A percentile compares a stretch with the other conserved stretches of the same genome.
These are phyloP conservation scores for Arizona elegans DNA, from an alignment of 2,113 vertebrate species.

Conservation along the genomic window DNA sequence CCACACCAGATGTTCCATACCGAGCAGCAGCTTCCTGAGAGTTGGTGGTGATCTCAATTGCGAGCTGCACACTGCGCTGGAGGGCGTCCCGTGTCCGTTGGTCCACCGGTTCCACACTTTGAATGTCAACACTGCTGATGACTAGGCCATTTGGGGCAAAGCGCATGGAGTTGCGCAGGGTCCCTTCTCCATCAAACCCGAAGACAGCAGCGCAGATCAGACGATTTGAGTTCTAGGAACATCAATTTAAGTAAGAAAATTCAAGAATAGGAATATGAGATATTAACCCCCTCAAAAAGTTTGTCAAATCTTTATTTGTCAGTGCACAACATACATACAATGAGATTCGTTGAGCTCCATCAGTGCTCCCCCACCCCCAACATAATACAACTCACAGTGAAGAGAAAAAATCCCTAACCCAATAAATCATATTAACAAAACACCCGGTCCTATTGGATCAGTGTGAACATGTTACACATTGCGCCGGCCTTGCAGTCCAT, in stretches of 20 bases:
- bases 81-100: slow-evolving; percentile 85
- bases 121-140: slow-evolving; percentile 89
- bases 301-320: no score
- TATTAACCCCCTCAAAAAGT: background rate
- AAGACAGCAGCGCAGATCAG: slow-evolving; percentile 88
- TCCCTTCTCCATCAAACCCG: slow-evolving; percentile 78
- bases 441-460: no score
- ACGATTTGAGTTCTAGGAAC: slow-evolving; percentile 68
- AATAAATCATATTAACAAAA: no score
- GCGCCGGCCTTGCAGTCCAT: no score
- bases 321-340: no score
- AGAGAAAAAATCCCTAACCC: no score
- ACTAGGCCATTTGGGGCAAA: slow-evolving; percentile 83
- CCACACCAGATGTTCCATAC: slow-evolving; percentile 43
- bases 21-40: slow-evolving; percentile 87
- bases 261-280: background rate
- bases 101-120: slow-evolving; percentile 89
- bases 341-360: no score
- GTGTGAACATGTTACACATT: no score
- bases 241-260: background rate
- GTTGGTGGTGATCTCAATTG: slow-evolving; percentile 93
- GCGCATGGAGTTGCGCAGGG: slow-evolving; percentile 64
- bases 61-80: slow-evolving; percentile 88
- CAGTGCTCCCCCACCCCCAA: no score
- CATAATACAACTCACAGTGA: no score